These are phyloP conservation scores for Notolepis coatsorum DNA, from an alignment of 2,797 vertebrate species.

Conservation along the genomic window DNA sequence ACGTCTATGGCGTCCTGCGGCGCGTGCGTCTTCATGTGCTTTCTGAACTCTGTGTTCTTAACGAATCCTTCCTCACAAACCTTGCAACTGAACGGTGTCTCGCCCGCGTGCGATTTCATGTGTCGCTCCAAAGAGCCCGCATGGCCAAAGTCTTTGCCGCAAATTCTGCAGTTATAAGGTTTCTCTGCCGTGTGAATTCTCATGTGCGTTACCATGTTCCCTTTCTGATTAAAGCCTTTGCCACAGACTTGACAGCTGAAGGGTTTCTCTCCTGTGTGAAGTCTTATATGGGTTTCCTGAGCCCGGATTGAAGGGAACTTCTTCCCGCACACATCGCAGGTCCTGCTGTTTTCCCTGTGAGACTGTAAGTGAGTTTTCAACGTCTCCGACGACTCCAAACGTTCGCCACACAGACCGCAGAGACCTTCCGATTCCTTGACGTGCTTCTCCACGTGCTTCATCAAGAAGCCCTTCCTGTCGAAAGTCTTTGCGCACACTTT, in stretches of 20 bases:
- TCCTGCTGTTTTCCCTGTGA: constrained; percentile 37
- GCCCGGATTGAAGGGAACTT: constrained; percentile 58
- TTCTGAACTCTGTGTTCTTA: constrained; percentile 32
- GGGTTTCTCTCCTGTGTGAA: constrained; percentile 67
- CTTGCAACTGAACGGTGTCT: constrained; percentile 33
- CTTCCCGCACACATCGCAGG: constrained; percentile 57
- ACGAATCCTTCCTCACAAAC: constrained; percentile 33
- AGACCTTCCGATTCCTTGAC: constrained; percentile 3
- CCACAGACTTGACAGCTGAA: constrained; percentile 58
- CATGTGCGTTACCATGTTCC: constrained; percentile 65
- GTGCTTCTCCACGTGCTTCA: constrained; percentile 63
- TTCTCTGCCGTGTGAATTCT: constrained; percentile 46
- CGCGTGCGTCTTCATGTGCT: constrained; percentile 32
- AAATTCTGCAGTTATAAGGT: constrained; percentile 30
- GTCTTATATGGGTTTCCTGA: constrained; percentile 59
- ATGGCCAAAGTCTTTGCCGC: constrained; percentile 42
- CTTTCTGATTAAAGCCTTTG: constrained; percentile 64
- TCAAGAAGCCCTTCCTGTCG: constrained; percentile 49
- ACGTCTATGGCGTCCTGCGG: no score
- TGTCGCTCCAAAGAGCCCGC: constrained; percentile 43
- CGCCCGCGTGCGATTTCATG: constrained; percentile 32
- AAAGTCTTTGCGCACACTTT: constrained; percentile 58
- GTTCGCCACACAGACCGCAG: constrained; percentile 60
- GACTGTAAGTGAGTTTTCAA: constrained; percentile 51
- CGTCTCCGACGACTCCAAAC: constrained; percentile 7